A percentile compares a stretch with the other conserved stretches of the same genome.
These are phyloP conservation scores for Synergus laeviventris DNA, from an alignment of 2,888 invertebrate genomes.

Conservation along the genomic window DNA sequence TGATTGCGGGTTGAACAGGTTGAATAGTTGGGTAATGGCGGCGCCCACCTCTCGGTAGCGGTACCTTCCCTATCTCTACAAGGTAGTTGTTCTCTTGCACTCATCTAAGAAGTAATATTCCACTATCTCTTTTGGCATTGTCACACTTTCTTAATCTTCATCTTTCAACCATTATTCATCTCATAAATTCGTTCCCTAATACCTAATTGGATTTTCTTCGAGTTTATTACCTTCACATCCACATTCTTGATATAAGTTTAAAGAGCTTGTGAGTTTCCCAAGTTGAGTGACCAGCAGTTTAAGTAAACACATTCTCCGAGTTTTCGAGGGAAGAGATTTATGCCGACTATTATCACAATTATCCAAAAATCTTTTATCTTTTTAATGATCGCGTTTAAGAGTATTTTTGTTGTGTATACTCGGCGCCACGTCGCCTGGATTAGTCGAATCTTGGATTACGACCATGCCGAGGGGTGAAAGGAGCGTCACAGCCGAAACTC, in stretches of 20 bases:
- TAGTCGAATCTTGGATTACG: constrained; percentile 42
- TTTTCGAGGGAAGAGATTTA: neutral
- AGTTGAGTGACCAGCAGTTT: neutral
- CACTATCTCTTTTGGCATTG: constrained; percentile 28
- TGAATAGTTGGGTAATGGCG: constrained; percentile 63
- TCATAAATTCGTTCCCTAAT: constrained; percentile 12
- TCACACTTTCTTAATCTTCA: constrained; percentile 19
- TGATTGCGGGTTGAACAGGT: constrained; percentile 65
- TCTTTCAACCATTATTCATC: constrained; percentile 31
- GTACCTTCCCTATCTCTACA: constrained; percentile 57
- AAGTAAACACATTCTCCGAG: constrained; percentile 6
- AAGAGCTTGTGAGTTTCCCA: neutral
- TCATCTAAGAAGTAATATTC: constrained; percentile 48
- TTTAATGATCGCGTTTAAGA: constrained; percentile 1
- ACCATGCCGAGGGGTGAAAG: constrained; percentile 31
- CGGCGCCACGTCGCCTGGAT: constrained; percentile 49
- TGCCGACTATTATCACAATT: constrained; percentile 7
- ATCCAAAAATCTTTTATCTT: constrained; percentile 15
- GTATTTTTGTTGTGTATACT: neutral
- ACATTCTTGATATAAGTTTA: neutral
- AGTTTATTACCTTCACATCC: neutral
- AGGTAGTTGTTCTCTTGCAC: constrained; percentile 47
- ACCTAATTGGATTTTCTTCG: neutral
- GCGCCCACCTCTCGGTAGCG: constrained; percentile 60
- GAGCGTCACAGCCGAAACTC: constrained; percentile 57